Conservation (phyloP, 2,797 vertebrate species). For the Eulemur rubriventer region DNA sequence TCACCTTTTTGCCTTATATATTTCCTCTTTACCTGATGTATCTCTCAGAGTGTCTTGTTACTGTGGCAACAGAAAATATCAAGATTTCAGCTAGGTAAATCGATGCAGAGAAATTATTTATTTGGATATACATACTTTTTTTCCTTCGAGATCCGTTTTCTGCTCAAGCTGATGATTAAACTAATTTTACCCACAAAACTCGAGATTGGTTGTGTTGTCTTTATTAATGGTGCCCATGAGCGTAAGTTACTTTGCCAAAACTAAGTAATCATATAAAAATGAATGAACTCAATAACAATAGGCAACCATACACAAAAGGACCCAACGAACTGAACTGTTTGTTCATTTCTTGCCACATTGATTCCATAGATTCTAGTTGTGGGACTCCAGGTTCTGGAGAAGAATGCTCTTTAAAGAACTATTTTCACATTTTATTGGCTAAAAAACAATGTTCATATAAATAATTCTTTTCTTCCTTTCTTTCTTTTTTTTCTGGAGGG, state of each 20-base stretch:
- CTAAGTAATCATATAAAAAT: background rate
- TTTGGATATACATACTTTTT: background rate
- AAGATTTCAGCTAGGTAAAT: background rate
- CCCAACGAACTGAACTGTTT: background rate
- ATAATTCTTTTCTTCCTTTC: background rate
- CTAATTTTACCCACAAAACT: background rate
- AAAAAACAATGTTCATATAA: background rate
- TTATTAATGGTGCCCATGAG: background rate
- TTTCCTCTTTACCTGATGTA: background rate
- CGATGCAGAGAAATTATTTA: background rate
- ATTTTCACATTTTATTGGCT: background rate
- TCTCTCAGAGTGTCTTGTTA: background rate
- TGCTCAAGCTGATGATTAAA: slow-evolving; percentile 13
- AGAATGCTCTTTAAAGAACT: background rate
- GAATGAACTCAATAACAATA: background rate
- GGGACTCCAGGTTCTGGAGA: background rate
- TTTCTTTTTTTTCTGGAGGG: background rate
- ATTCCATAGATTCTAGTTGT: background rate
- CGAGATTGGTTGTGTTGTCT: background rate
- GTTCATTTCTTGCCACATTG: background rate
- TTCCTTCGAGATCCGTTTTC: background rate
- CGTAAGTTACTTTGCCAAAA: slow-evolving; percentile 14
- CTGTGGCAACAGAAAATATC: background rate
- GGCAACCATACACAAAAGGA: background rate
- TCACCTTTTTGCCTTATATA: background rate